Evolutionary conservation across 2,888 invertebrate genomes (phyloP).

Genomic region (Melikaiella ostensackeni): DNA sequence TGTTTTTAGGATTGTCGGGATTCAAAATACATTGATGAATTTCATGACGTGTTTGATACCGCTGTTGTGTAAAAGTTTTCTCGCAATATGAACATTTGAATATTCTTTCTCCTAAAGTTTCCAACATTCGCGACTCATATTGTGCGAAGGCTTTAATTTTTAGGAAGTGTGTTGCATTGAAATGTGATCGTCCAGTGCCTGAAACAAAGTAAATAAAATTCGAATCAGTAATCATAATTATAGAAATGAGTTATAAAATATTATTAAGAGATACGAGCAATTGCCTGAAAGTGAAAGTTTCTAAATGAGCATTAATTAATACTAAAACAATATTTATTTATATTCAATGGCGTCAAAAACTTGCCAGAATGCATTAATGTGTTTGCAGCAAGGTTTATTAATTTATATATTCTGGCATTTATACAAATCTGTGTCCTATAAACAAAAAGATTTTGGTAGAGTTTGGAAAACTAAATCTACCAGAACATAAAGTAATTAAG

Average conservation of each 20-base stretch:
- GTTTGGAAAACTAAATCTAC: too few relatives aligned
- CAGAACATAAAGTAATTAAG: too few relatives aligned
- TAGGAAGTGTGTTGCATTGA: not conserved
- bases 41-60: constrained; percentile 32
- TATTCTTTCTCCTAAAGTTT: not conserved
- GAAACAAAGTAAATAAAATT: constrained; percentile 9
- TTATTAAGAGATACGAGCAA: too few relatives aligned
- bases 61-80: constrained; percentile 21
- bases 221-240: not conserved
- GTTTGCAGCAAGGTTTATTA: too few relatives aligned
- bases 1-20: constrained; percentile 1
- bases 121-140: not conserved
- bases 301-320: too few relatives aligned
- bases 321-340: too few relatives aligned
- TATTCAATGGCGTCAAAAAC: too few relatives aligned
- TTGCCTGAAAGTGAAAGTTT: too few relatives aligned
- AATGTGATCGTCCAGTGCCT: not conserved
- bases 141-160: not conserved
- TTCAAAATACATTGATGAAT: constrained; percentile 22
- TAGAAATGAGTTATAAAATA: not conserved
- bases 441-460: too few relatives aligned
- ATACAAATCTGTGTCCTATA: too few relatives aligned
- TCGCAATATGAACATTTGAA: constrained; percentile 9
- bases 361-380: too few relatives aligned
- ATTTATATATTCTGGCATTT: too few relatives aligned